Base-by-base conservation (phyloP, 2,888 invertebrate species). In the Campoplex nolae region DNA sequence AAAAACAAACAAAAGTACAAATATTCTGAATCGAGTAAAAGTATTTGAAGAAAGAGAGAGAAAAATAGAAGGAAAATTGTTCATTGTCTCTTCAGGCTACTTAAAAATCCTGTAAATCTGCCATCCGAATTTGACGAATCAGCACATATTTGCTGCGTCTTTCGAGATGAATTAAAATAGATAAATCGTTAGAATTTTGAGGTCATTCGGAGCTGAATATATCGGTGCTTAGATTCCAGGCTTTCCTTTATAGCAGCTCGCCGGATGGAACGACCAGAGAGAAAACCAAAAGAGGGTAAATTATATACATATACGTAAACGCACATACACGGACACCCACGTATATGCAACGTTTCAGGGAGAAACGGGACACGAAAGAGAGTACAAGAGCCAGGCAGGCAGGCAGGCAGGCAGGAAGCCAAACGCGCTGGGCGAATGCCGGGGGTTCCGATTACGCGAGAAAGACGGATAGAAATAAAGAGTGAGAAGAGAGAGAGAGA, bases 401-500 rank as follows among this genome's bases (percentile, higher is more conserved):
- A 83, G 7, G 54, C 67, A 51, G 74, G 42, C 65, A 83, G 85
- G 85, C 85, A 85, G 80, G 85, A 81, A 85, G 85, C 80, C 85
- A 81, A 81, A 85, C 85, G 58, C 65, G 71, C 79, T 74, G 78
- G 74, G 76, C 71, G 85, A 81, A 81, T 76, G 56, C 71, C 76
- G 85, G 70, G 75, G 80, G 84, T 85, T 85, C 80, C 80, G 84
- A 80, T 85, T 76, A 76, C 84, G 62, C 68, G 74, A 78, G 70
- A 80, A 45, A 56, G 80, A 84, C 56, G 71, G 80, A 75, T 23
- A 65, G 58, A 68, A 62, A 79, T 67, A 35, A 68, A 79, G 54
- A 74, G 75, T 32, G 65, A 83, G 28, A 74, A 74, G 23, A 38
- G 67, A 83, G 38, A 74, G 23, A 38, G 56, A 42, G 70, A 83